Conservation (phyloP, 2,113 vertebrate species). For the Circaetus cinerascens region DNA sequence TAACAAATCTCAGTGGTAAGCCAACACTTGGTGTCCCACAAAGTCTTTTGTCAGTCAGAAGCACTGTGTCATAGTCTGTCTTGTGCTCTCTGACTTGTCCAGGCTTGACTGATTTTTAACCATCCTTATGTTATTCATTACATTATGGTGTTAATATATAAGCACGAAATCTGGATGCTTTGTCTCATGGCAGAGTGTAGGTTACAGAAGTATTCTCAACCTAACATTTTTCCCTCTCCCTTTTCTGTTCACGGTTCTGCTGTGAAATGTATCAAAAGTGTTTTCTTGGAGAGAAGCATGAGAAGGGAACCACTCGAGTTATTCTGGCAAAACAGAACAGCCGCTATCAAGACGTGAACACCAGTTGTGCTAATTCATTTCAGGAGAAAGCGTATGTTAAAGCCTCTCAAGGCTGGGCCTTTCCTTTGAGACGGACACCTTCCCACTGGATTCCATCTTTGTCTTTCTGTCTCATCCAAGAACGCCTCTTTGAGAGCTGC, state of each 20-base stretch:
- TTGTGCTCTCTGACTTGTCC: not conserved
- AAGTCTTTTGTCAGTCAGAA: not conserved
- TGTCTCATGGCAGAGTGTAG: not conserved
- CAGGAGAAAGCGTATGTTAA: not conserved
- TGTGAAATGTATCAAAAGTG: not conserved
- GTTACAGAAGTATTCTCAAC: not conserved
- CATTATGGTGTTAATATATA: not conserved
- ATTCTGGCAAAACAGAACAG: not conserved
- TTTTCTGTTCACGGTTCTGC: not conserved
- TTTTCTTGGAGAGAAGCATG: not conserved
- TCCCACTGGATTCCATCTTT: not conserved
- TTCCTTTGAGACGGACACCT: not conserved
- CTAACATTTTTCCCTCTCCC: not conserved
- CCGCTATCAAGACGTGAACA: not conserved
- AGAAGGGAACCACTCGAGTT: not conserved
- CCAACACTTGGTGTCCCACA: not conserved
- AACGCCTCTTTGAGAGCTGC: not conserved
- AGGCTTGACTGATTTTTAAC: not conserved
- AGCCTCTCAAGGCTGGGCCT: not conserved
- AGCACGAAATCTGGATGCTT: not conserved
- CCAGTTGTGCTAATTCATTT: not conserved
- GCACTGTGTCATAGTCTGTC: not conserved
- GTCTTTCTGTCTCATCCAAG: not conserved
- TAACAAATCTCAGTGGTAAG: not conserved
- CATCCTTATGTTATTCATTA: fast-evolving